phyloP scores from a whole-genome alignment of 2,888 invertebrate species.

The Ormyrus nitidulus region DNA sequence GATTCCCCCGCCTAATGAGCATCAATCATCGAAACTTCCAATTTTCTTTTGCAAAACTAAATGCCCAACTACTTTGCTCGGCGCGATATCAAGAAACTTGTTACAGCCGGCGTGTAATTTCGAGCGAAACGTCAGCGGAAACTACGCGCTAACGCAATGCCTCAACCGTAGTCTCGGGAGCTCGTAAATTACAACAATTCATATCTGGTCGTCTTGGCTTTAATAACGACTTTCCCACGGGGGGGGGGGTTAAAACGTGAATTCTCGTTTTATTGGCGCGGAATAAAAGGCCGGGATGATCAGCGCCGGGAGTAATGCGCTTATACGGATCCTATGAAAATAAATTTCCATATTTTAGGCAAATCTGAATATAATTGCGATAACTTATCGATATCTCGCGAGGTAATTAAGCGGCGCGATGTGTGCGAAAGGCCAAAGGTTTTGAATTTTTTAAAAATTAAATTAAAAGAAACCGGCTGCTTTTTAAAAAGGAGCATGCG shows the following conservation, averaged over 20 bases:
- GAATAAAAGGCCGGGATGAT: slow-evolving; percentile 23
- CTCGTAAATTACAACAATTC: slow-evolving; percentile 57
- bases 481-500: too few species aligned
- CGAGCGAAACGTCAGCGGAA: slow-evolving; percentile 44
- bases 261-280: slow-evolving; percentile 15
- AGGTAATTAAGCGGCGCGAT: too few species aligned
- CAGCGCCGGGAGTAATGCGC: slow-evolving; percentile 5
- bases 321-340: neutral
- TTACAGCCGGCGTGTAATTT: slow-evolving; percentile 51
- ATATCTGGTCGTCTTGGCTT: slow-evolving; percentile 48
- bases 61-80: slow-evolving; percentile 28
- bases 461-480: too few species aligned
- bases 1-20: neutral
- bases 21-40: slow-evolving; percentile 42
- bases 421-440: too few species aligned
- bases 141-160: slow-evolving; percentile 42
- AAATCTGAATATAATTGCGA: neutral
- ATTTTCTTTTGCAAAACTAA: slow-evolving; percentile 49
- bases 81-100: slow-evolving; percentile 49
- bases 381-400: too few species aligned
- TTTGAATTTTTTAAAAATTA: too few species aligned
- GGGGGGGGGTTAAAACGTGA: slow-evolving; percentile 7
- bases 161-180: slow-evolving; percentile 24
- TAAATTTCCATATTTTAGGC: neutral
- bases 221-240: slow-evolving; percentile 41